phyloP scores from a whole-genome alignment of 2,797 vertebrate genomes.

The Mionectes olivaceus region DNA sequence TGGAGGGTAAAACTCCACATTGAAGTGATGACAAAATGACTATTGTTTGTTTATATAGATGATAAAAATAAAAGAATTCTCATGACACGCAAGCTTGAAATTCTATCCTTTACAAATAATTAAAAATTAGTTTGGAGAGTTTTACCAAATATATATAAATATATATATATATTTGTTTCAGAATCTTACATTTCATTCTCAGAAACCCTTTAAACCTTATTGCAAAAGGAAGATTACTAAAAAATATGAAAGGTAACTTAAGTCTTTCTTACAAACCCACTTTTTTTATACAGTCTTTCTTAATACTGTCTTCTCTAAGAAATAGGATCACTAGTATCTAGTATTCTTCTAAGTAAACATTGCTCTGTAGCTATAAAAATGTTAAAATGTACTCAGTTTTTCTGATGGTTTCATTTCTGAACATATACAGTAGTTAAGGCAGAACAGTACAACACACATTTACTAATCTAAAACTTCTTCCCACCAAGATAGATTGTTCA shows the following conservation, averaged over 20 bases:
- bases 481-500: neutral
- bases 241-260: neutral
- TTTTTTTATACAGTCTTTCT: neutral
- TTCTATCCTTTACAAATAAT: neutral
- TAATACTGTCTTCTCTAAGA: rapidly evolving
- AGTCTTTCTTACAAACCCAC: neutral
- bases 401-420: neutral
- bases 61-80: neutral
- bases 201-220: neutral
- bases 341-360: neutral
- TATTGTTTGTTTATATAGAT: neutral
- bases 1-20: neutral
- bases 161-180: neutral
- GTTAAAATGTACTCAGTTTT: neutral
- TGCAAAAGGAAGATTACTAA: neutral
- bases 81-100: neutral
- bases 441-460: neutral
- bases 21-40: neutral
- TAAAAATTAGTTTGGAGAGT: neutral
- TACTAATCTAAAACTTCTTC: neutral
- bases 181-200: neutral
- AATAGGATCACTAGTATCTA: neutral
- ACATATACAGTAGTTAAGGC: neutral
- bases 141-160: neutral
- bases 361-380: neutral